Percentiles rank a stretch among this genome's conserved stretches.
Evolutionary conservation across 64 coral and sea anemone species (phyloP).

Genomic region (Pachyseris speciosa): DNA sequence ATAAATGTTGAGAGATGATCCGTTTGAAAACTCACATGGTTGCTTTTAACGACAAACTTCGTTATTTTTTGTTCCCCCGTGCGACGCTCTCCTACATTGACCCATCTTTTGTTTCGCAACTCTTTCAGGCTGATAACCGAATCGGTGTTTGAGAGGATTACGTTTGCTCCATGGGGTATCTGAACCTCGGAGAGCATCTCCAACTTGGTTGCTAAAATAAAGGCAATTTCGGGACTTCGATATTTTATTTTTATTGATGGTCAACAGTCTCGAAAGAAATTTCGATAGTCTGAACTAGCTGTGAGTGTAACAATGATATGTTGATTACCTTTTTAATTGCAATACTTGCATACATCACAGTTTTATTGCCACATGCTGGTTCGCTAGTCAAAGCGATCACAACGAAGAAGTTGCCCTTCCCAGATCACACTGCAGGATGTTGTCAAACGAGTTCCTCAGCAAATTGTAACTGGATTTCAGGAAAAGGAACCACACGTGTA

Average conservation of each 20-base stretch:
- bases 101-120: not conserved
- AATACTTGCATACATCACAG: not conserved
- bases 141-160: not conserved
- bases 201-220: not conserved
- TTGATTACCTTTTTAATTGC: not conserved
- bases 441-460: slow-evolving; percentile 3
- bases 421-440: not conserved
- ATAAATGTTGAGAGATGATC: slow-evolving; percentile 27
- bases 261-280: too few species aligned
- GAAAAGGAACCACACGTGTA: not conserved
- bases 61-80: not conserved
- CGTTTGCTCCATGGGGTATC: slow-evolving; percentile 43
- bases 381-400: not conserved
- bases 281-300: too few species aligned
- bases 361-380: not conserved
- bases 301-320: too few species aligned
- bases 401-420: not conserved
- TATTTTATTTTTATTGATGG: too few species aligned
- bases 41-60: slow-evolving; percentile 1
- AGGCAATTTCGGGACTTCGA: slow-evolving; percentile 17
- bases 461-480: not conserved
- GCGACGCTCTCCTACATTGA: not conserved
- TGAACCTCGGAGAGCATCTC: not conserved
- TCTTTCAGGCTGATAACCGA: slow-evolving; percentile 21
- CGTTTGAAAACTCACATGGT: slow-evolving; percentile 19